phyloP scores from a whole-genome alignment of 2,888 invertebrate genomes.

The Ariolimax columbianus region DNA sequence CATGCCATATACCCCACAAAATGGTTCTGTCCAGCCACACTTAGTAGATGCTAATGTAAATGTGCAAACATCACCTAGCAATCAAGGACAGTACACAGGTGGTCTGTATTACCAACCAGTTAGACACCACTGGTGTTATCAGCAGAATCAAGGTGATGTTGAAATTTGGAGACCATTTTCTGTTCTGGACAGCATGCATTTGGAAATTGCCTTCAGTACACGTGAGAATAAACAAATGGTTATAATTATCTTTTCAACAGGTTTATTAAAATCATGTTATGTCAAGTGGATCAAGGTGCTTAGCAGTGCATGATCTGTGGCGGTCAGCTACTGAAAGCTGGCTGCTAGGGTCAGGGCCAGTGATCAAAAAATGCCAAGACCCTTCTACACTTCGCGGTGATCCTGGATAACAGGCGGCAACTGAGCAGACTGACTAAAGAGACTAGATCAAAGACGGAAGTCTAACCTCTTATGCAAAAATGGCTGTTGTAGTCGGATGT shows the following conservation, averaged over 20 bases:
- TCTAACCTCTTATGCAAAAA: no score
- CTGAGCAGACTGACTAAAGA: no score
- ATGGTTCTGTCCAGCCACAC: conserved; percentile 28
- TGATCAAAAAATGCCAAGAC: no score
- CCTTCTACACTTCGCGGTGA: no score
- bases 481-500: no score
- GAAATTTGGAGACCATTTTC: conserved; percentile 92
- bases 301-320: no score
- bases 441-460: no score
- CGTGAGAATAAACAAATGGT: conserved; percentile 58
- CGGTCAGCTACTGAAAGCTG: no score
- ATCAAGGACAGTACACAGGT: conserved; percentile 32
- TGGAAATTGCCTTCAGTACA: conserved; percentile 86
- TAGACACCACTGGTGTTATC: conserved; percentile 90
- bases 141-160: conserved; percentile 84
- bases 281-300: no score
- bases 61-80: conserved; percentile 15
- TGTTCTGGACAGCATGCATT: conserved; percentile 86
- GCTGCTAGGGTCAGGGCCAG: no score
- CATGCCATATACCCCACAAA: conserved; percentile 26
- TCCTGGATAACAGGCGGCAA: no score
- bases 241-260: background rate
- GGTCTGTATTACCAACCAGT: conserved; percentile 67
- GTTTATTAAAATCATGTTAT: no score
- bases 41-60: conserved; percentile 26